These are phyloP conservation scores for Stomatorhinus walkeri DNA, from an alignment of 2,797 vertebrate genomes.

Conservation along the genomic window DNA sequence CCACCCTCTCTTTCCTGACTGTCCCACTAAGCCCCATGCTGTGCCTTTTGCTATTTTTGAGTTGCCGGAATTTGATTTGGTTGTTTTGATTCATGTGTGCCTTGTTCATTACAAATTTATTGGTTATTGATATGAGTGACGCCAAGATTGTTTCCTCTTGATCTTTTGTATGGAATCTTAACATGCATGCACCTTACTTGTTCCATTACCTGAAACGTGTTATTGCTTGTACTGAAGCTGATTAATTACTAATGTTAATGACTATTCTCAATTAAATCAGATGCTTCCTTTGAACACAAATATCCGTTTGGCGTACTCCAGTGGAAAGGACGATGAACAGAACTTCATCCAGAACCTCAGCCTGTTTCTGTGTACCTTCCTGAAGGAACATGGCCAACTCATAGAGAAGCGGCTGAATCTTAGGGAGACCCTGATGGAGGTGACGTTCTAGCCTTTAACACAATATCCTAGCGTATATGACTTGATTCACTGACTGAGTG, in stretches of 20 bases:
- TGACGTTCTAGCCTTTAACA: conserved; percentile 33
- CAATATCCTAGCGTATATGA: not conserved
- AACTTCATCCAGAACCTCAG: conserved; percentile 99
- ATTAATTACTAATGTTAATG: not conserved
- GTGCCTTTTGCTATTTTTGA: not conserved
- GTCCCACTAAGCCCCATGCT: too few relatives aligned
- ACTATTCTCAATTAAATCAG: conserved; percentile 44
- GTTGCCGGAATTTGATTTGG: not conserved
- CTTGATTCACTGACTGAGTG: not conserved
- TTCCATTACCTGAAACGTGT: not conserved
- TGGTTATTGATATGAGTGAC: not conserved
- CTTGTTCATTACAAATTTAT: not conserved
- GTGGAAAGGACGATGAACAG: conserved; percentile 96
- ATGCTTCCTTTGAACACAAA: conserved; percentile 97
- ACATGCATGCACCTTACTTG: not conserved
- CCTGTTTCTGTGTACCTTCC: conserved; percentile 94
- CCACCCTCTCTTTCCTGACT: not conserved
- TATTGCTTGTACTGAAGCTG: not conserved
- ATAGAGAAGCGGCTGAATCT: conserved; percentile 89
- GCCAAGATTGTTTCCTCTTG: not conserved
- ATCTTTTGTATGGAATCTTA: not conserved
- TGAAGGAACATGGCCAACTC: conserved; percentile 91
- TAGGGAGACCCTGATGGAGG: conserved; percentile 93
- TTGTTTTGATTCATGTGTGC: not conserved
- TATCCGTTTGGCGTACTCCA: conserved; percentile 86